phyloP scores from a whole-genome alignment of 2,797 vertebrate species.

The Lepidocolaptes lacrymiger region DNA sequence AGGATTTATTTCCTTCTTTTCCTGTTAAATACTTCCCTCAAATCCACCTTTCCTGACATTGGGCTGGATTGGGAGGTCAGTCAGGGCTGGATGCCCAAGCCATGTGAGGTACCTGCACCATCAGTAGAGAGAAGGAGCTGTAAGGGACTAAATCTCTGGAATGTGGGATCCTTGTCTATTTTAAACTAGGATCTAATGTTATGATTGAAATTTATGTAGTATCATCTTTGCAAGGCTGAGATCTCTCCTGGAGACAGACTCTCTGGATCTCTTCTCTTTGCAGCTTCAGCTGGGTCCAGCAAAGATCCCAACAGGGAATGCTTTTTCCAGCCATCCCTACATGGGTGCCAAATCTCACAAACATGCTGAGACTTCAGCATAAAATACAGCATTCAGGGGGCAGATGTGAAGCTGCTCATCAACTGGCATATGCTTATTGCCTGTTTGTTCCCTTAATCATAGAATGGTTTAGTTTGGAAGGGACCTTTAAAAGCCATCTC shows the following conservation, averaged over 20 bases:
- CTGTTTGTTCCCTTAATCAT: not conserved
- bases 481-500: not conserved
- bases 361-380: not conserved
- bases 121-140: not conserved
- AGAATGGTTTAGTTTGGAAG: not conserved
- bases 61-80: not conserved
- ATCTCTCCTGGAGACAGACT: not conserved
- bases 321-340: not conserved
- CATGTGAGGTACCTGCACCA: not conserved
- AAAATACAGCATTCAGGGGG: not conserved
- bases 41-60: not conserved
- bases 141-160: not conserved
- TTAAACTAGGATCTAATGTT: not conserved
- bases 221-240: not conserved
- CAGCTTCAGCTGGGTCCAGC: not conserved
- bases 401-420: not conserved
- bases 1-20: not conserved
- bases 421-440: not conserved
- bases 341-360: not conserved
- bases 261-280: not conserved
- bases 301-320: not conserved
- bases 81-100: not conserved
- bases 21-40: not conserved
- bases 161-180: fast-evolving
- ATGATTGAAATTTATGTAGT: not conserved